A percentile compares a stretch with the other conserved stretches of the same genome.
These are phyloP conservation scores for Mamestra brassicae DNA, from an alignment of 2,888 invertebrate genomes.

Conservation along the genomic window DNA sequence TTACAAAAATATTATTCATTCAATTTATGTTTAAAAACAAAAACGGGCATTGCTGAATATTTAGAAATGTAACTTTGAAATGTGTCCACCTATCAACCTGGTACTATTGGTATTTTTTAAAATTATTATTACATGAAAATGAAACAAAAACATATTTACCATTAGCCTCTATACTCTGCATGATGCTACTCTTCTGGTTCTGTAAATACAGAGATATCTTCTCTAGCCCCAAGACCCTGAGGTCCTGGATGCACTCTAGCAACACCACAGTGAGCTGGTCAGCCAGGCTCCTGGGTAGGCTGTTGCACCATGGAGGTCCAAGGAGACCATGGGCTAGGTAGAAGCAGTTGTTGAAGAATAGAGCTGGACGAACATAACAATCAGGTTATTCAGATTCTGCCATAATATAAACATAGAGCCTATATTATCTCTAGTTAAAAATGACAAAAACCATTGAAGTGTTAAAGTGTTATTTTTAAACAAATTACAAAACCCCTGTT, in stretches of 20 bases:
- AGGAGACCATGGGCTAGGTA: conserved; percentile 88
- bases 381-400: too few relatives aligned
- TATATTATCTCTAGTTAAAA: too few relatives aligned
- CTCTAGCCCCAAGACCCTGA: conserved; percentile 85
- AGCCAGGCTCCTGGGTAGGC: conserved; percentile 76
- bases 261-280: conserved; percentile 78
- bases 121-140: neutral
- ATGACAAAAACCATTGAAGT: neutral
- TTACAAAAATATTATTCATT: too few relatives aligned
- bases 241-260: conserved; percentile 85
- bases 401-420: too few relatives aligned
- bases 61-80: too few relatives aligned
- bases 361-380: conserved; percentile 73
- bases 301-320: conserved; percentile 87
- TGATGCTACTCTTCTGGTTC: conserved; percentile 81
- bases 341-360: conserved; percentile 90
- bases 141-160: conserved; percentile 70
- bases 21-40: too few relatives aligned
- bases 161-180: conserved; percentile 78
- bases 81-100: too few relatives aligned
- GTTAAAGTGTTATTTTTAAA: too few relatives aligned
- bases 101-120: too few relatives aligned
- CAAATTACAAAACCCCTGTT: too few relatives aligned
- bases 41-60: too few relatives aligned
- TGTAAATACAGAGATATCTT: conserved; percentile 86